Evolutionary conservation across 2,797 vertebrate species (phyloP).

Genomic region (Alosa sapidissima): DNA sequence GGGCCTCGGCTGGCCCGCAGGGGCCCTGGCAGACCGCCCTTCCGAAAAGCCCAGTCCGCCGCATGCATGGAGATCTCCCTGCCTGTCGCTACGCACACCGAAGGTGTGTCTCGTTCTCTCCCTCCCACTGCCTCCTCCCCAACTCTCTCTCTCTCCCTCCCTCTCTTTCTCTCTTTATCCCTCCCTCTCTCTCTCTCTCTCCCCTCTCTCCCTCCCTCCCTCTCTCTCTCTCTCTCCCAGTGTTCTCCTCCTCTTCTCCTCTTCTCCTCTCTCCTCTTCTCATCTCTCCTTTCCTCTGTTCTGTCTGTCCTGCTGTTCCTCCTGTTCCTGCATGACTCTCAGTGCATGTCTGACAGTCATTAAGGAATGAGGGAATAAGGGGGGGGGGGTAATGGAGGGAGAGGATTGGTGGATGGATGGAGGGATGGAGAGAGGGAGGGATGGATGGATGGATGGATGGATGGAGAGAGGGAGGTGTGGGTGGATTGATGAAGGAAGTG

Average conservation of each 20-base stretch:
- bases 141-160: not conserved
- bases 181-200: not conserved
- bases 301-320: not conserved
- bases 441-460: constrained; percentile 22
- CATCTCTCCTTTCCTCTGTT: not conserved
- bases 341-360: constrained; percentile 8
- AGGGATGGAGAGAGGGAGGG: not conserved
- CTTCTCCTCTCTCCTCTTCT: not conserved
- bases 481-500: not conserved
- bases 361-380: not conserved
- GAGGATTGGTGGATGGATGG: not conserved
- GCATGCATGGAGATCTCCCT: constrained; percentile 99
- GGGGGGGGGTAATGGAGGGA: not conserved
- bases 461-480: not conserved
- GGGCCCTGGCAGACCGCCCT: constrained; percentile 91
- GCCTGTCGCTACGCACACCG: constrained; percentile 89
- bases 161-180: not conserved
- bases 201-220: not conserved
- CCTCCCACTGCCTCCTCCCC: constrained; percentile 51
- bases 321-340: not conserved
- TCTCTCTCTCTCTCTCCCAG: no score
- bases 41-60: constrained; percentile 98
- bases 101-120: constrained; percentile 85
- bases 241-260: not conserved
- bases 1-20: constrained; percentile 90